phyloP scores from a whole-genome alignment of 2,113 vertebrate genomes.

The Zeus faber region DNA sequence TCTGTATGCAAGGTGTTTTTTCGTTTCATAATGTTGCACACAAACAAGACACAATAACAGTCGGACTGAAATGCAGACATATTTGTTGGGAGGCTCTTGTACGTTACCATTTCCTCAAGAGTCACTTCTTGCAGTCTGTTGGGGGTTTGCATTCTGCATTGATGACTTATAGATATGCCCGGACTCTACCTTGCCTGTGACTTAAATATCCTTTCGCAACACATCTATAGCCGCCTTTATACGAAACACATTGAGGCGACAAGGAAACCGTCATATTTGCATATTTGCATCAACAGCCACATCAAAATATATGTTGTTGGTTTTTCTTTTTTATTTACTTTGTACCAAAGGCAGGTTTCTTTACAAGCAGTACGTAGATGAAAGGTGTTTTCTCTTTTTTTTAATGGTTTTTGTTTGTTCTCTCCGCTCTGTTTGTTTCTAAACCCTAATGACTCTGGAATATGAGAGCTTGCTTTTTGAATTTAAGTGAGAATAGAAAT shows the following conservation, averaged over 20 bases:
- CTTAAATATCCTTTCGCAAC: conserved; percentile 30
- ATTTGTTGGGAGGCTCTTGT: neutral
- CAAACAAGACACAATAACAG: neutral
- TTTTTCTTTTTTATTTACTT: conserved; percentile 40
- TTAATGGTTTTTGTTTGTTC: conserved; percentile 20
- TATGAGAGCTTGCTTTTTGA: conserved; percentile 74
- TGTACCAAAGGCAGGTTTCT: conserved; percentile 62
- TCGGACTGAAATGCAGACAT: no score
- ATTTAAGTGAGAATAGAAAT: conserved; percentile 49
- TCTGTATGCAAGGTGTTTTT: neutral
- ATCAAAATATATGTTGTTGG: conserved; percentile 27
- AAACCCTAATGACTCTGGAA: conserved; percentile 55
- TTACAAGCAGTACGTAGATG: conserved; percentile 29
- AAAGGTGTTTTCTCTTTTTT: conserved; percentile 29
- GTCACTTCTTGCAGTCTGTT: conserved; percentile 4
- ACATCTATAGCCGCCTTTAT: conserved; percentile 25
- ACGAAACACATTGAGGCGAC: conserved; percentile 12
- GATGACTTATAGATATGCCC: no score
- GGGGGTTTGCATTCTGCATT: no score
- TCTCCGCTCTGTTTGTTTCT: conserved; percentile 31
- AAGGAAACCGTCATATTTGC: conserved; percentile 12
- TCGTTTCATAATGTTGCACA: conserved; percentile 5
- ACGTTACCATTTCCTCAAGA: conserved; percentile 9
- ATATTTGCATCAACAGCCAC: no score
- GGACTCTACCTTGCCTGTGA: conserved; percentile 65